Evolutionary conservation across 2,888 invertebrate genomes (phyloP).

Genomic region (Thecophora atra): DNA sequence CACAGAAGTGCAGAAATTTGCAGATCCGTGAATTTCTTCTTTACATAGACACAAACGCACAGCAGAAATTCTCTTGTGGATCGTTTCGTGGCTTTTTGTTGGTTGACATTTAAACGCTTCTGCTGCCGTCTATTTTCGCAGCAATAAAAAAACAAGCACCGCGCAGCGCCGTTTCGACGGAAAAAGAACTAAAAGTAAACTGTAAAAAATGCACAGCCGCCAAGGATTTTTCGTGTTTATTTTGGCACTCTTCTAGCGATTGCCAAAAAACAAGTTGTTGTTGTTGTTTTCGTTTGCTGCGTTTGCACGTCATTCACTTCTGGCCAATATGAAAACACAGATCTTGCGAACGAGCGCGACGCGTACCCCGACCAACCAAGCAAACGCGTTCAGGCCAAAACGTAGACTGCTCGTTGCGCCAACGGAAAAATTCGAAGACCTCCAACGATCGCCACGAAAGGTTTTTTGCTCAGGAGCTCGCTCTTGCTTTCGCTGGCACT

Average conservation of each 20-base stretch:
- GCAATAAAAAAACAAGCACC: not conserved
- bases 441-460: not conserved
- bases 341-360: not conserved
- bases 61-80: not conserved
- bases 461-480: not conserved
- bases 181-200: not conserved
- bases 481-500: not conserved
- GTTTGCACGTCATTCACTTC: slow-evolving; percentile 2
- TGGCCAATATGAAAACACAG: not conserved
- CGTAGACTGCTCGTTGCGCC: slow-evolving; percentile 52
- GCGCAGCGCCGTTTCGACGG: not conserved
- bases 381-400: slow-evolving; percentile 61
- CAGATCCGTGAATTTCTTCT: no score
- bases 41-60: no score
- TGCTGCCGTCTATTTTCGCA: not conserved
- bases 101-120: not conserved
- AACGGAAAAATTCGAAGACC: not conserved
- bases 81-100: not conserved
- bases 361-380: slow-evolving; percentile 52
- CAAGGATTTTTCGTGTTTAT: not conserved
- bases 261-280: slow-evolving; percentile 15
- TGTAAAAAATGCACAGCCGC: not conserved
- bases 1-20: not conserved
- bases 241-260: slow-evolving; percentile 11
- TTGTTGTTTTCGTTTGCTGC: not conserved